Evolutionary conservation across 2,797 vertebrate species (phyloP).

Genomic region (Helicolenus hilgendorfi): DNA sequence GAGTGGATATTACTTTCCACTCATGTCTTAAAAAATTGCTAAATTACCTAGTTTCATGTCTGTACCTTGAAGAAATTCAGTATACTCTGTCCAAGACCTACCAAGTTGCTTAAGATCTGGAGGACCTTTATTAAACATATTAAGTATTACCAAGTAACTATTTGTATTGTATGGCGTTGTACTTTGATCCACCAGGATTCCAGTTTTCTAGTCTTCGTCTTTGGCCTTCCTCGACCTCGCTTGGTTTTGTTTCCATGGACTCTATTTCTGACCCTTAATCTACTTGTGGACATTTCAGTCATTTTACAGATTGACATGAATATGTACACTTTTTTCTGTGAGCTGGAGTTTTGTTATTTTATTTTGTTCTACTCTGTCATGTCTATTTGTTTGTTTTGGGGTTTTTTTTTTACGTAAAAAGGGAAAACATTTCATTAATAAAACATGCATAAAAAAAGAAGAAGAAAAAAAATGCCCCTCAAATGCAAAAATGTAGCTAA

Average conservation of each 20-base stretch:
- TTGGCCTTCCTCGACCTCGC: fast-evolving
- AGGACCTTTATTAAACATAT: background rate
- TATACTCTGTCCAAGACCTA: background rate
- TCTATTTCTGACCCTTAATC: background rate
- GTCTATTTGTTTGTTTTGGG: too few relatives aligned
- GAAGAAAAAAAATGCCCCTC: background rate
- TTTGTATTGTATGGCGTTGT: background rate
- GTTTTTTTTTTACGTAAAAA: too few relatives aligned
- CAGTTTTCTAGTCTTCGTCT: background rate
- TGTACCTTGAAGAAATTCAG: background rate
- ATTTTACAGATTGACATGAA: background rate
- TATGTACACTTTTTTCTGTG: too few relatives aligned
- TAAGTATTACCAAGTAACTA: too few relatives aligned
- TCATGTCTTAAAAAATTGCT: background rate
- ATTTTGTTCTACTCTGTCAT: too few relatives aligned
- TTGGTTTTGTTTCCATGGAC: background rate
- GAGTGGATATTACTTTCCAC: background rate
- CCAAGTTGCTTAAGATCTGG: background rate
- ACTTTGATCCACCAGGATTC: background rate
- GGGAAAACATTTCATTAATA: too few relatives aligned
- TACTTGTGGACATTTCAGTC: background rate
- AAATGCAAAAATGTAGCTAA: background rate
- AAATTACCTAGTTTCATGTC: background rate
- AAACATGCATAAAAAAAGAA: background rate
- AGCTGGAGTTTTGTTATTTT: too few relatives aligned